Base-by-base conservation (phyloP, 2,797 vertebrate species). In the Leuciscus waleckii region DNA sequence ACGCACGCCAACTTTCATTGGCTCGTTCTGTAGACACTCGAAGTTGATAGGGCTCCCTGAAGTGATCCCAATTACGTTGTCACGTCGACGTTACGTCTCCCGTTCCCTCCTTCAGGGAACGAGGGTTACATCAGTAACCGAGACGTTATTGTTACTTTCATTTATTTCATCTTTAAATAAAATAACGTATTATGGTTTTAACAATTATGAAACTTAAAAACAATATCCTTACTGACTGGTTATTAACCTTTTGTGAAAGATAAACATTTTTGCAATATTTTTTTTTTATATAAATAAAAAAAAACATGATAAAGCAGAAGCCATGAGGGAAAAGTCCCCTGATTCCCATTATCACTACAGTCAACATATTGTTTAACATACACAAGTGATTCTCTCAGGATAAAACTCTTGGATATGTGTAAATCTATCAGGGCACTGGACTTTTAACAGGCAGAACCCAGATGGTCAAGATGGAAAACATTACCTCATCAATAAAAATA, bases 401-500 rank as follows among this genome's bases (percentile, higher is more conserved):
- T 37, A 46, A 51, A 75, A 8, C 78, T 68, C 16, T 11, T 41
- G 43, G 5, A 77, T 56, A 5, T 51, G 10, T 39, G 61, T 21
- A 68, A 39, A 76, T 77, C 29, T 74, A n/a, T 78, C 58, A 58
- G n/a, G 13, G 49, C 35, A n/a, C 29, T 56, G 37, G 26, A 69
- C 35, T 58, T 79, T 46, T 39, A n/a, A 79, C 21, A 37, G 29
- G 76, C 26, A 71, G 56, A 79, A 79, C 76, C 54, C 76, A 85
- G 68, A 23, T 85, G 83, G 76, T 79, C 76, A 85, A 85, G 83
- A 58, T 70, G 75, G 65, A 39, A 79, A 80, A 85, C 77, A 73
- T 85, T 56, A 37, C 77, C 68, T 79, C 83, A 73, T 85, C 83
- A 41, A 65, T 85, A 79, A 73, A 85, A 85, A 85, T 37, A 85